Conservation (phyloP, 92 coral and sea anemone species). For the Phenganax marumi region DNA sequence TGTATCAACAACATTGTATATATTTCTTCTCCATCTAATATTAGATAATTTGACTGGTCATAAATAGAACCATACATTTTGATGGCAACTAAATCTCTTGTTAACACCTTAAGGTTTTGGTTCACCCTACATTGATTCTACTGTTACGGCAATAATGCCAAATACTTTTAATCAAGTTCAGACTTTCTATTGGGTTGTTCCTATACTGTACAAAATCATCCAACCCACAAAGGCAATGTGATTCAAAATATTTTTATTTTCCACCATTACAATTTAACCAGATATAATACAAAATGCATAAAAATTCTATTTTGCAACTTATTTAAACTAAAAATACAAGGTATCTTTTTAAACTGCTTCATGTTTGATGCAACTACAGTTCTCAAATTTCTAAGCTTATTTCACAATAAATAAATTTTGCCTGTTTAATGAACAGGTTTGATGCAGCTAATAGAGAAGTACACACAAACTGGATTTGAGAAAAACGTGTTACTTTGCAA, state of each 20-base stretch:
- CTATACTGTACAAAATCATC: no score
- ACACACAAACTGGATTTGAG: constrained; percentile 5
- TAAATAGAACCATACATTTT: no score
- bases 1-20: no score
- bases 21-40: no score
- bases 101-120: no score
- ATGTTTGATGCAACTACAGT: constrained; percentile 9
- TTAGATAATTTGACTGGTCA: no score
- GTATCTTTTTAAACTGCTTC: constrained; percentile 17
- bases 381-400: constrained; percentile 29
- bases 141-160: neutral
- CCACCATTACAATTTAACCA: constrained; percentile 42
- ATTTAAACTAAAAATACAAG: neutral
- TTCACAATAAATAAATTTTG: constrained; percentile 42
- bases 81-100: no score
- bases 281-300: constrained; percentile 40
- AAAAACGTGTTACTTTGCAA: neutral
- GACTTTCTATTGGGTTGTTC: no score
- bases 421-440: constrained; percentile 14
- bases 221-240: neutral
- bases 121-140: no score
- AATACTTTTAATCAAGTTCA: no score
- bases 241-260: constrained; percentile 42
- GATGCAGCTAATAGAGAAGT: neutral
- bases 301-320: constrained; percentile 4